Percentiles rank a stretch among this genome's conserved stretches.
Evolutionary conservation across 1,140 invertebrate species (phyloP).

Genomic region (Heliconius congener): DNA sequence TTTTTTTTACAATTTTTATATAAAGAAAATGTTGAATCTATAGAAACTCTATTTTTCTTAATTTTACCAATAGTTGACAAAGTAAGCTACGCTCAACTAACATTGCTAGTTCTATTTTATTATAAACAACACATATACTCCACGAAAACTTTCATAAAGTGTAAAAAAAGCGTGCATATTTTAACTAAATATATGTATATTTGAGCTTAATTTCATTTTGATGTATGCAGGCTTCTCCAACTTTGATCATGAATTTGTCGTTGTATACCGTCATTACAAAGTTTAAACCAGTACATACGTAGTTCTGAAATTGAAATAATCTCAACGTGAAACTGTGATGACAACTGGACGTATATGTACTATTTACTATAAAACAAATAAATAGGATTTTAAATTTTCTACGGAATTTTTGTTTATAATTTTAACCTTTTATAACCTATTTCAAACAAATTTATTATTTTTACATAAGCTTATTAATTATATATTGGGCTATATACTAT

Average conservation of each 20-base stretch:
- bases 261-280: conserved; percentile 16
- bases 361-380: not conserved
- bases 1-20: too few relatives aligned
- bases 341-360: not conserved
- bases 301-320: not conserved
- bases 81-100: too few relatives aligned
- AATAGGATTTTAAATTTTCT: not conserved
- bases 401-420: not conserved
- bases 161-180: not conserved
- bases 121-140: too few relatives aligned
- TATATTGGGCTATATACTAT: too few relatives aligned
- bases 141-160: too few relatives aligned
- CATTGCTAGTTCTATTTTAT: too few relatives aligned
- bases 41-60: too few relatives aligned
- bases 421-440: not conserved
- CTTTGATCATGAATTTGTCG: conserved; percentile 27
- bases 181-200: not conserved
- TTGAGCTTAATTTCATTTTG: conserved; percentile 4
- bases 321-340: not conserved
- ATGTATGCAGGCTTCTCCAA: conserved; percentile 12
- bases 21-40: too few relatives aligned
- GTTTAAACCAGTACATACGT: not conserved
- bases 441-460: too few relatives aligned
- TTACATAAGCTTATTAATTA: too few relatives aligned
- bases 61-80: too few relatives aligned